Evolutionary conservation across 2,113 vertebrate species (phyloP).

Genomic region (Pontoporia blainvillei): DNA sequence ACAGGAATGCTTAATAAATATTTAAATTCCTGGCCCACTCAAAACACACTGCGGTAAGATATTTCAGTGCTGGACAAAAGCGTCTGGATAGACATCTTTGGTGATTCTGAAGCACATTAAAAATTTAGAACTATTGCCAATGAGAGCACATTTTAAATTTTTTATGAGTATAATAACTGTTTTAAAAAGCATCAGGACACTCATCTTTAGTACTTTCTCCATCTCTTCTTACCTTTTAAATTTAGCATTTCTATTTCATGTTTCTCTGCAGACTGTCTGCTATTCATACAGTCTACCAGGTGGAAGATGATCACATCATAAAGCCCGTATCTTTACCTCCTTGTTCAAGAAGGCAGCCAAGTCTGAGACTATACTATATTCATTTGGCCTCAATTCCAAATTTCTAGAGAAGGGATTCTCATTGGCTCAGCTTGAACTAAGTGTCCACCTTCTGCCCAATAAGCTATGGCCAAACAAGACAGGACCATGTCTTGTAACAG

Average conservation of each 20-base stretch:
- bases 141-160: neutral
- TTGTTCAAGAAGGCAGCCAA: neutral
- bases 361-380: neutral
- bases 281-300: neutral
- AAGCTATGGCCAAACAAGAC: neutral
- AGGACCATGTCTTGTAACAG: neutral
- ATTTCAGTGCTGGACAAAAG: neutral
- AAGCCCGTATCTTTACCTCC: neutral
- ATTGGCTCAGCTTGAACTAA: neutral
- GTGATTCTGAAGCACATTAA: neutral
- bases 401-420: neutral
- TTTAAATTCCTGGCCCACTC: neutral
- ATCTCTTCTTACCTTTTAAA: neutral
- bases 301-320: neutral
- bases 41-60: neutral
- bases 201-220: neutral
- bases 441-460: neutral
- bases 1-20: neutral
- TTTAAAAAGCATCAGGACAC: neutral
- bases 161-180: neutral
- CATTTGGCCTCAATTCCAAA: neutral
- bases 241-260: neutral
- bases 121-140: neutral
- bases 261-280: neutral
- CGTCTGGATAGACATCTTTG: neutral